Base-by-base conservation (phyloP, 2,888 invertebrate species). In the Mayetiola destructor region DNA sequence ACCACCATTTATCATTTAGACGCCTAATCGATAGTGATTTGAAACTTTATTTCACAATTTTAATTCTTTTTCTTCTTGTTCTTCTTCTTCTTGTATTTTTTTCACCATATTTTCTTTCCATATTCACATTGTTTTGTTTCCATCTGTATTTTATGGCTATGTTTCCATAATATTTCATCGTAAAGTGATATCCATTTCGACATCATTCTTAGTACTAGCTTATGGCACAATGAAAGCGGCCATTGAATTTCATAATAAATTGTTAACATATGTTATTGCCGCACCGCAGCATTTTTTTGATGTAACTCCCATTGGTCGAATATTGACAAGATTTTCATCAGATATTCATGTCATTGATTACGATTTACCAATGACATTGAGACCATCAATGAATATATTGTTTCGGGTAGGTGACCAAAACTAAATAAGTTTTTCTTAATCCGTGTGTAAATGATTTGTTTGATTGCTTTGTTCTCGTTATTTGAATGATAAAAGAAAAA, bases 211-310 rank as follows among this genome's bases (percentile, higher is more conserved):
- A 56, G 30, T 64, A 55, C 72, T 79, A 30, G 74, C 75, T 60
- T 64, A 79, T 59, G 77, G 75, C 63, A 67, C 71, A 58, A 62
- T 79, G 62, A 64, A 64, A 52, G 77, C 77, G 21, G 74, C 79
- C 16, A 66, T 64, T 60, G 65, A 63, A 60, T 71, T 77, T 62
- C 79, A 80, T 66, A 62, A 66, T 53, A 65, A 62, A 30, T 68
- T 81, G 62, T 70, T 81, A 59, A 58, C 64, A 48, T 69, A 69
- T 63, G 67, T 78, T 61, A 64, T 82, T 60, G 72, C 72, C 60
- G 75, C 75, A 59, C 80, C 80, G 16, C 74, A 78, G 70, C 66
- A 67, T 57, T 77, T 80, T 70, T 82, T 80, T 69, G 80, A 82
- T 67, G 76, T 75, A 36, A 79, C 79, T 60, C 82, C 82, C 10